These are phyloP conservation scores for Aradus depressus DNA, from an alignment of 2,888 invertebrate genomes.

Conservation along the genomic window DNA sequence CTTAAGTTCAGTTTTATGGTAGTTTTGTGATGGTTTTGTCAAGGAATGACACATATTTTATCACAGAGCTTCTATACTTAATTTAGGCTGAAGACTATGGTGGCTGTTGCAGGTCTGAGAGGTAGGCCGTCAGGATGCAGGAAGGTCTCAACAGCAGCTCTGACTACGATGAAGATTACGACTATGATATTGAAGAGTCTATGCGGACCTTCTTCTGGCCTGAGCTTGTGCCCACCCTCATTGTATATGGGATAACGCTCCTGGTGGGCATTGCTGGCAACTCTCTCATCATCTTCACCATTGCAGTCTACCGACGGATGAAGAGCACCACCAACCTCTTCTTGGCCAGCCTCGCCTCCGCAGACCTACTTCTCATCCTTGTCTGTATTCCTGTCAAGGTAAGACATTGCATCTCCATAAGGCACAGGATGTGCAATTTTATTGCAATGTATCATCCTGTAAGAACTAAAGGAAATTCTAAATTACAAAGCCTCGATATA, in stretches of 20 bases:
- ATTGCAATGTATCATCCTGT: too few species aligned
- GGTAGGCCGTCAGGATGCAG: too few species aligned
- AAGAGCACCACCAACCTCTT: conserved; percentile 55
- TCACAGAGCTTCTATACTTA: too few species aligned
- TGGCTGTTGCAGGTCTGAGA: too few species aligned
- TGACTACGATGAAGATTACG: conserved; percentile 33
- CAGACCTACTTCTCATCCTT: conserved; percentile 54
- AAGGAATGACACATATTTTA: too few species aligned
- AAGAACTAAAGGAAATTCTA: too few species aligned
- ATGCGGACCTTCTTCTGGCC: conserved; percentile 42
- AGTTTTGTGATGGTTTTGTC: too few species aligned
- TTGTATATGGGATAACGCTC: conserved; percentile 49
- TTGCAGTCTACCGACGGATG: conserved; percentile 44
- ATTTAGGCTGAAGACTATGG: too few species aligned
- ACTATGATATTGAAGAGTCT: conserved; percentile 43
- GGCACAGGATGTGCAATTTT: too few species aligned
- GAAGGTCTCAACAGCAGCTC: background rate
- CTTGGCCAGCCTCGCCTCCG: conserved; percentile 53
- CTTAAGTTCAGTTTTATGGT: too few species aligned
- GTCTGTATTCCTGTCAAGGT: conserved; percentile 64
- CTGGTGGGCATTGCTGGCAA: conserved; percentile 50
- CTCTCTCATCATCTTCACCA: conserved; percentile 46
- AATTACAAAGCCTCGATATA: too few species aligned
- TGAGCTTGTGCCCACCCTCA: conserved; percentile 45
- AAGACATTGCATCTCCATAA: too few species aligned